A percentile compares a stretch with the other conserved stretches of the same genome.
Conservation (phyloP, 2,888 invertebrate species). For the Phengaris alcon region DNA sequence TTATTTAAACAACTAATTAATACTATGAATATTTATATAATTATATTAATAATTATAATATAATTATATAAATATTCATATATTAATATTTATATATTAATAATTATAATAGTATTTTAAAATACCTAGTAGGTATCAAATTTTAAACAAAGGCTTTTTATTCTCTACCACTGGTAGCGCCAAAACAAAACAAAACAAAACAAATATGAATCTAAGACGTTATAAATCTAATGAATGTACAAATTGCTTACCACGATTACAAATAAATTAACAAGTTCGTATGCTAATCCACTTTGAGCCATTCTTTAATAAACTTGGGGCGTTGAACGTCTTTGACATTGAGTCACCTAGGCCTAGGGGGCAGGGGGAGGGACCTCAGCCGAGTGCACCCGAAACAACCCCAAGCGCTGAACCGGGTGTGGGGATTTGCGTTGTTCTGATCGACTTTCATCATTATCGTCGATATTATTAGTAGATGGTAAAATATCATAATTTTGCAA, state of each 20-base stretch:
- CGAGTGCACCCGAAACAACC: conserved; percentile 46
- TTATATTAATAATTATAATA: too few species aligned
- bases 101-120: too few species aligned
- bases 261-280: background rate
- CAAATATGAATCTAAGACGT: background rate
- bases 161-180: too few species aligned
- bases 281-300: background rate
- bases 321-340: conserved; percentile 73
- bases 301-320: conserved; percentile 40
- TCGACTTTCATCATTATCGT: background rate
- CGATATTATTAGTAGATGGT: too few species aligned
- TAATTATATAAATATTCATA: too few species aligned
- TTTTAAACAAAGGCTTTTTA: too few species aligned
- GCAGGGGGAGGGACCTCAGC: conserved; percentile 55
- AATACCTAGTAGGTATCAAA: too few species aligned
- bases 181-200: too few species aligned
- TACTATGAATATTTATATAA: too few species aligned
- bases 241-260: background rate
- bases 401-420: background rate
- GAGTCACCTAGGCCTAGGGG: conserved; percentile 50
- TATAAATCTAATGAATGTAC: background rate
- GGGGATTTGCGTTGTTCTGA: conserved; percentile 15
- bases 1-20: too few species aligned
- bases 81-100: too few species aligned
- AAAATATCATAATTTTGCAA: too few species aligned